Evolutionary conservation across 2,797 vertebrate species (phyloP), one percentile per base, ranked within the genome.

Genomic region (Amniataba percoides): DNA sequence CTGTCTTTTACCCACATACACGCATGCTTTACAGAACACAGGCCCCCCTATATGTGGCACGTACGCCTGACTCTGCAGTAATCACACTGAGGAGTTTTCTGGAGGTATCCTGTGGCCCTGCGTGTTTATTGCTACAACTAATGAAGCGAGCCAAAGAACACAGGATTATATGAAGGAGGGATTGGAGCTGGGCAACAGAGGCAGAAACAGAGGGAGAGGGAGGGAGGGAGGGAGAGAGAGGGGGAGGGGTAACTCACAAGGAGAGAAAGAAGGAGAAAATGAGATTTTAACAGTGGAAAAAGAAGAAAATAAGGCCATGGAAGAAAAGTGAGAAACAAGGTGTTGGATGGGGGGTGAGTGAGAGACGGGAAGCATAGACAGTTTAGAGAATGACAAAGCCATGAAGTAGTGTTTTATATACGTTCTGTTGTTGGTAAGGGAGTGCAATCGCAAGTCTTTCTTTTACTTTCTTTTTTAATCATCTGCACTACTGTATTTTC

Each of bases 111-210:
- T 72, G 68, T 88, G 71, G 83, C 70, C 76, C 71, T 8, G 21
- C 46, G 86, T 90, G 90, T 94, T 94, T 94, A 89, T 94, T 93
- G 87, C 83, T 76, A 65, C 71, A 87, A 68, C 86, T 89, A 92
- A 89, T 85, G 84, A 88, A 83, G 80, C 34, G 18, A 83, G 89
- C 91, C 92, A 93, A 92, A 83, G 71, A 85, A 89, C 83, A 90
- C 88, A 88, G 78, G 81, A 86, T 89, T 88, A 73, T 88, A 74
- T 80, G 83, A 61, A 80, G 83, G 77, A 78, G 87, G 78, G 76
- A 80, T 49, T 46, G 67, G 78, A 80, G 80, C 80, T 69, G 70
- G 60, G 74, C 42, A 76, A 60, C 25, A 51, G 46, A 3, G 21
- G 46, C 52, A 64, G 52, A 23, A n/a, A n/a, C n/a, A n/a, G n/a